Conservation (phyloP, 2,113 vertebrate species). For the Corapipo altera region DNA sequence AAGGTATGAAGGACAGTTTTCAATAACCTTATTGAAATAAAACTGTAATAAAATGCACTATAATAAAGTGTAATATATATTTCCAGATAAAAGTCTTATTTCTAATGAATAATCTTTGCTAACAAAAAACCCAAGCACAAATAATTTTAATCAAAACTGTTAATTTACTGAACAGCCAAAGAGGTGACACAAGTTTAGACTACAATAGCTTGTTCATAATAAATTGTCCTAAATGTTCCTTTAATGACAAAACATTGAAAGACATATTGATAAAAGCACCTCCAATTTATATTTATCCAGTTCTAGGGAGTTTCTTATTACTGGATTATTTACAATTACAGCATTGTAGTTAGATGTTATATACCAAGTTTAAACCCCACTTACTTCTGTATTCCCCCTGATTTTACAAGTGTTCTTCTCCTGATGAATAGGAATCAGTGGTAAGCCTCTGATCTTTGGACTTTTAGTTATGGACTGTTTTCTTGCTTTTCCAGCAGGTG, state of each 20-base stretch:
- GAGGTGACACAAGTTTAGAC: background rate
- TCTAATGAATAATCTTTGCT: background rate
- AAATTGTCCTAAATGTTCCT: background rate
- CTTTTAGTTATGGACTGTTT: conserved; percentile 78
- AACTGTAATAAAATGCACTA: background rate
- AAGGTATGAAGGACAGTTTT: background rate
- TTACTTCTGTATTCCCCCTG: conserved; percentile 67
- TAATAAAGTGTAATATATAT: background rate
- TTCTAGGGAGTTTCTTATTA: background rate
- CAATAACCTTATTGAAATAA: background rate
- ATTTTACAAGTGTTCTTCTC: conserved; percentile 52
- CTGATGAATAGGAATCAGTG: conserved; percentile 77
- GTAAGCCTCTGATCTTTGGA: conserved; percentile 75
- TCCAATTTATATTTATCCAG: background rate
- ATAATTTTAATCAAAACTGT: background rate
- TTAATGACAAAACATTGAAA: background rate
- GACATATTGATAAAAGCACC: background rate
- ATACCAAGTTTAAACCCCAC: background rate
- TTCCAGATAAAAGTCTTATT: background rate
- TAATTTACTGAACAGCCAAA: background rate
- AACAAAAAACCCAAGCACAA: background rate
- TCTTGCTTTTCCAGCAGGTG: conserved; percentile 72
- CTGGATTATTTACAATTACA: background rate
- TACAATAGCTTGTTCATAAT: background rate
- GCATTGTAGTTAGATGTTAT: background rate